Conservation (phyloP, 2,888 invertebrate species). For the Gymnoscelis rufifasciata region DNA sequence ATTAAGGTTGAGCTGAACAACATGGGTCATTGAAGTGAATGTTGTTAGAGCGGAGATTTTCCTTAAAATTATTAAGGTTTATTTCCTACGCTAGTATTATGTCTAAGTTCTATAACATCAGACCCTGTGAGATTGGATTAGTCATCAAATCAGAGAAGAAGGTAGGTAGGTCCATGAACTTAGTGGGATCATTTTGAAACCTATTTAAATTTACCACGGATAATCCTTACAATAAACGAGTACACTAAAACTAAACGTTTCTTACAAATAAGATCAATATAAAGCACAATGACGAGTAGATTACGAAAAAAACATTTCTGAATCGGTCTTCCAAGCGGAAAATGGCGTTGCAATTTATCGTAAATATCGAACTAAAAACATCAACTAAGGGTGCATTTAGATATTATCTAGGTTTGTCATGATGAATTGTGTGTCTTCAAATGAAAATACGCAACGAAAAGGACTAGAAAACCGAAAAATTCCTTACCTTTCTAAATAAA, state of each 20-base stretch:
- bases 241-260: neutral
- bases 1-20: no score
- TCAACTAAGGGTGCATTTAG: conserved; percentile 3
- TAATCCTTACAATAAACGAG: no score
- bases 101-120: conserved; percentile 32
- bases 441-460: conserved; percentile 19
- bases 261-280: conserved; percentile 2
- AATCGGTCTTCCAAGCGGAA: conserved; percentile 62
- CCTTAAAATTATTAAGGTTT: no score
- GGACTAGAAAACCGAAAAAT: conserved; percentile 40
- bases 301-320: conserved; percentile 54
- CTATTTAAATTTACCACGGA: no score
- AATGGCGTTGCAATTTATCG: conserved; percentile 69
- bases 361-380: conserved; percentile 37
- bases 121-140: conserved; percentile 50
- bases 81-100: conserved; percentile 26
- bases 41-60: no score
- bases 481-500: conserved; percentile 68
- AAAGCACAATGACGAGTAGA: conserved; percentile 33
- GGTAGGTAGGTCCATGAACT: conserved; percentile 25
- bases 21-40: neutral
- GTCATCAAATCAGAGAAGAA: conserved; percentile 57
- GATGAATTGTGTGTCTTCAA: conserved; percentile 13
- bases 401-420: conserved; percentile 3
- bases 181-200: neutral